Evolutionary conservation across 2,797 vertebrate species (phyloP).

Genomic region (Crax fasciolata): DNA sequence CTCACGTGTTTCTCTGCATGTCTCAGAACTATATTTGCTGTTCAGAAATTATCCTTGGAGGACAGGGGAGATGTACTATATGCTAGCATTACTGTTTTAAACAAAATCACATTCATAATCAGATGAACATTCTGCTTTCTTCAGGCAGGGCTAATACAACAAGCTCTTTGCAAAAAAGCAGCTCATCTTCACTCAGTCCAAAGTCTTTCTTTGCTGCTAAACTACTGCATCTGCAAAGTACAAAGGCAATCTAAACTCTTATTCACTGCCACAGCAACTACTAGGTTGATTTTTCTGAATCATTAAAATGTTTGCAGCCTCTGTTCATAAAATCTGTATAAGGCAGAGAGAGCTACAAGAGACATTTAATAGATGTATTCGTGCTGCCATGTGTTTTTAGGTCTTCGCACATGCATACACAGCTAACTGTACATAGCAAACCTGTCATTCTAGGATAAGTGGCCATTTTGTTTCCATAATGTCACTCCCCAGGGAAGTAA

Average conservation of each 20-base stretch:
- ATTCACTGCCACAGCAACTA: neutral
- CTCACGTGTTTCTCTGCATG: neutral
- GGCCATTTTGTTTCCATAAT: neutral
- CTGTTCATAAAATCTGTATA: neutral
- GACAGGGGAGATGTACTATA: neutral
- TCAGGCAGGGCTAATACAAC: neutral
- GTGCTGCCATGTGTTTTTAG: neutral
- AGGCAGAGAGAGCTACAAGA: neutral
- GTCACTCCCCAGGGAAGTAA: neutral
- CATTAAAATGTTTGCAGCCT: neutral
- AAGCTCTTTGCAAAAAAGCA: neutral
- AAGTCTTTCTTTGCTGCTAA: neutral
- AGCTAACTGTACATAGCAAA: neutral
- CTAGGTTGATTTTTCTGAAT: neutral
- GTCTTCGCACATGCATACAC: accelerated
- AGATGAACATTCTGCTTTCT: neutral
- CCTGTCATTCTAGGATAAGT: neutral
- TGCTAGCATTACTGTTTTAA: neutral
- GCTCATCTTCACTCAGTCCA: neutral
- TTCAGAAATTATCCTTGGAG: neutral
- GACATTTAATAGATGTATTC: neutral
- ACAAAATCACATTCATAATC: neutral
- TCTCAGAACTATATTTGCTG: neutral
- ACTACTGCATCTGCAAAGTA: neutral
- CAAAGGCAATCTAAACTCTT: neutral